Evolutionary conservation across 2,888 invertebrate genomes (phyloP), one percentile per base, ranked within the genome.

Genomic region (Hemithea aestivaria): DNA sequence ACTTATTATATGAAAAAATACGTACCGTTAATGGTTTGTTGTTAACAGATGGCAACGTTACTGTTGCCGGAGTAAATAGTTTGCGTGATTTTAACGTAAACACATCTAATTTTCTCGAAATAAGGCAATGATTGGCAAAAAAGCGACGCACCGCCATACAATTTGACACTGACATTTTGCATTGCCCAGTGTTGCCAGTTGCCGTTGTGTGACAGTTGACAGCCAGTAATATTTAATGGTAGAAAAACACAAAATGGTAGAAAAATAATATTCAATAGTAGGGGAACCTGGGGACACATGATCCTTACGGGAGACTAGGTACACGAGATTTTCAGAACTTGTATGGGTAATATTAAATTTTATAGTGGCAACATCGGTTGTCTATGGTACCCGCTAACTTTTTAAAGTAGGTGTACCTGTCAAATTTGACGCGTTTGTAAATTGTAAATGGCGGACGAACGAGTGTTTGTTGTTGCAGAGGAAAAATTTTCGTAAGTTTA

Each of bases 111-210:
- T 75, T 81, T 57, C 62, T 53, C 56, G 60, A 73, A 80, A 73
- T 70, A 66, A 73, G 70, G 72, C 71, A 72, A 75, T 84, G 84
- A 85, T 80, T 75, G 45, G 83, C 82, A 73, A 82, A 83, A 84
- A 83, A 68, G 61, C 73, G 75, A 76, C 76, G 79, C 74, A 80
- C 72, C 67, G 66, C 73, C 69, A 76, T 69, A 56, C 57, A 71
- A 71, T 65, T 69, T 83, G 84, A 81, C 83, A 83, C 69, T 83
- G 84, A 81, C 83, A 83, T 76, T 66, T 61, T 56, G 24, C 16
- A 34, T 6, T n/a, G n/a, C n/a, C 7, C 28, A 33, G 50, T 61
- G 58, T 63, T 69, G 57, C 58, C 35, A 39, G n/a, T n/a, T n/a
- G n/a, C n/a, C n/a, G n/a, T n/a, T n/a, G n/a, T n/a, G n/a, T n/a